Base-by-base conservation (phyloP, 2,888 invertebrate genomes). In the Acleris literana region DNA sequence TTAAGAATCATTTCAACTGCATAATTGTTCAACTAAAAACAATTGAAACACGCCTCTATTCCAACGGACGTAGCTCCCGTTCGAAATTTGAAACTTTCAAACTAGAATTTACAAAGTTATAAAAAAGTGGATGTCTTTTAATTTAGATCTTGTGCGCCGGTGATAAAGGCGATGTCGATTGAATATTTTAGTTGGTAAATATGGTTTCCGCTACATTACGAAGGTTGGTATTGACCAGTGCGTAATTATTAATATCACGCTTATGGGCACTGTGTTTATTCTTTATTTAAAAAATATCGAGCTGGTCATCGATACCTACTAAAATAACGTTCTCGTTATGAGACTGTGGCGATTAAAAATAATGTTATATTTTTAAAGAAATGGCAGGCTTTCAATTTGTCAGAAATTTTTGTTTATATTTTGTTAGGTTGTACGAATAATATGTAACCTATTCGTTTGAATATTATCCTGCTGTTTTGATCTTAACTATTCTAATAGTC, bases 31-130 rank as follows among this genome's bases (percentile, higher is more conserved):
- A 4, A 39, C 3, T 13, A 39, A 39, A 61, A 57, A 62, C 61
- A 66, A 62, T 66, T 61, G 65, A 57, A 66, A 39, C 52, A 52
- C 52, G 57, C 52, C 66, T 52, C 56, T 56, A 56, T 33, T n/a
- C 7, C 55, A 55, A 43, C 55, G 55, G 55, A 43, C 55, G 7
- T 55, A 55, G 55, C 55, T 20, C 17, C 18, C 6, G 55, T 43
- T 55, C 55, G 55, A 55, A 55, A 55, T 39, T n/a, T 17, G 18
- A 55, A 55, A 55, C 55, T 55, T 55, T 55, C 55, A 55, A 55
- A 39, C 55, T 43, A 20, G 55, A 13, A 39, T 39, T 4, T 11
- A 7, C 54, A 54, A 55, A 9, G 3, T 6, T 55, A 6, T 5
- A 13, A 22, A 13, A 17, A 18, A 17, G 39, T 20, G 7, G 16